Evolutionary conservation across 1,140 invertebrate species (phyloP).

Genomic region (Luehdorfia chinensis): DNA sequence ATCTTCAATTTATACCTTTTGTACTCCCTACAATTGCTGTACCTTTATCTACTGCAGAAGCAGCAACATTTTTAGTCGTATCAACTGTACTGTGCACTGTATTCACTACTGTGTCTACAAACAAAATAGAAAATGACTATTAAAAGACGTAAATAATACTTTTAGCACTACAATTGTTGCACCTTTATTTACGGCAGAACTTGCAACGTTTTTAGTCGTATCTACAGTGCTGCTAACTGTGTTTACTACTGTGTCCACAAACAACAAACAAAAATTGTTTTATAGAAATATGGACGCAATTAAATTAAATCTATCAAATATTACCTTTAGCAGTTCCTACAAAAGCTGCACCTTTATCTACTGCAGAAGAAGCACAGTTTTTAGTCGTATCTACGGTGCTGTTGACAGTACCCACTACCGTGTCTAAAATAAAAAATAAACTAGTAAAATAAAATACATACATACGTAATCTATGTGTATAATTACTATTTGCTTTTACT

Average conservation of each 20-base stretch:
- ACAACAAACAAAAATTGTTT: constrained; percentile 12
- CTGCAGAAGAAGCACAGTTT: constrained; percentile 30
- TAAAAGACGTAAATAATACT: constrained; percentile 19
- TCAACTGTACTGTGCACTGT: constrained; percentile 41
- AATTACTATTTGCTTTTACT: too few relatives aligned
- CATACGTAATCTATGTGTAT: too few relatives aligned
- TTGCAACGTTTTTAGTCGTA: constrained; percentile 30
- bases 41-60: constrained; percentile 44
- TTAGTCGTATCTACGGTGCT: constrained; percentile 37
- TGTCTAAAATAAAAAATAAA: constrained; percentile 24
- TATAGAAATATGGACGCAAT: not conserved
- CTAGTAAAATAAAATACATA: not conserved
- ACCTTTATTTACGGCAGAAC: constrained; percentile 23
- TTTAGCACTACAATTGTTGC: constrained; percentile 32
- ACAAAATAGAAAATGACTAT: not conserved
- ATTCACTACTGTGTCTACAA: constrained; percentile 29
- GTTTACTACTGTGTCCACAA: constrained; percentile 31
- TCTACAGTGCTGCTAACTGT: constrained; percentile 27
- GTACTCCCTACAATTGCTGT: constrained; percentile 34
- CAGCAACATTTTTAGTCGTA: constrained; percentile 48
- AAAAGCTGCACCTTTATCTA: constrained; percentile 31
- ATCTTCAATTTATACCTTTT: constrained; percentile 30
- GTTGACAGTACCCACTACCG: constrained; percentile 29
- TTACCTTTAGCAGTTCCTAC: constrained; percentile 35
- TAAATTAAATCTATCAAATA: not conserved